Percentiles rank a stretch among this genome's conserved stretches.
These are phyloP conservation scores for Halcyon malimbica DNA, from an alignment of 2,113 vertebrate species.

Conservation along the genomic window DNA sequence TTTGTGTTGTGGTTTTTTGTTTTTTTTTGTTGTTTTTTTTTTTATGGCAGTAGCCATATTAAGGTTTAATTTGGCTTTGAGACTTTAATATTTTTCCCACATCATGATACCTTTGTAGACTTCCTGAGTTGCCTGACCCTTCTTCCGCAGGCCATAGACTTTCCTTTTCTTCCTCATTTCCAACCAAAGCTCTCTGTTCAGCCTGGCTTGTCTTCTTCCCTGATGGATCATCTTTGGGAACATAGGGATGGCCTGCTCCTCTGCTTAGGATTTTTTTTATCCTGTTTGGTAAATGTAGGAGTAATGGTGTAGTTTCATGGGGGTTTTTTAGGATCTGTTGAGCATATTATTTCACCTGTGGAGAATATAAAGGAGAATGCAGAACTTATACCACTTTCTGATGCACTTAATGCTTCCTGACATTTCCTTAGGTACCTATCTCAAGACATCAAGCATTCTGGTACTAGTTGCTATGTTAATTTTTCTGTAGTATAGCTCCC, in stretches of 20 bases:
- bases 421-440: not conserved
- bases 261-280: not conserved
- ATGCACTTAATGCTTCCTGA: not conserved
- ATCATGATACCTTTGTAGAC: not conserved
- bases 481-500: not conserved
- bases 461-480: too few relatives aligned
- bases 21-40: too few relatives aligned
- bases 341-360: not conserved
- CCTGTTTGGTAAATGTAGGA: not conserved
- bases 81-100: not conserved
- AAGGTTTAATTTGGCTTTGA: not conserved
- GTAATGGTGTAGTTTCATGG: not conserved
- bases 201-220: not conserved
- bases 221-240: accelerated
- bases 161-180: not conserved
- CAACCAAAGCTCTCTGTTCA: not conserved
- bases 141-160: not conserved
- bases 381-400: not conserved
- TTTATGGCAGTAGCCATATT: not conserved
- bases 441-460: not conserved
- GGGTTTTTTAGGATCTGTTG: accelerated
- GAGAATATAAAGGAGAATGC: not conserved
- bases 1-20: too few relatives aligned
- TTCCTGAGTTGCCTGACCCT: not conserved
- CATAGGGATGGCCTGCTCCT: not conserved